Evolutionary conservation across 2,797 vertebrate species (phyloP).

Genomic region (Manis crassicaudata): DNA sequence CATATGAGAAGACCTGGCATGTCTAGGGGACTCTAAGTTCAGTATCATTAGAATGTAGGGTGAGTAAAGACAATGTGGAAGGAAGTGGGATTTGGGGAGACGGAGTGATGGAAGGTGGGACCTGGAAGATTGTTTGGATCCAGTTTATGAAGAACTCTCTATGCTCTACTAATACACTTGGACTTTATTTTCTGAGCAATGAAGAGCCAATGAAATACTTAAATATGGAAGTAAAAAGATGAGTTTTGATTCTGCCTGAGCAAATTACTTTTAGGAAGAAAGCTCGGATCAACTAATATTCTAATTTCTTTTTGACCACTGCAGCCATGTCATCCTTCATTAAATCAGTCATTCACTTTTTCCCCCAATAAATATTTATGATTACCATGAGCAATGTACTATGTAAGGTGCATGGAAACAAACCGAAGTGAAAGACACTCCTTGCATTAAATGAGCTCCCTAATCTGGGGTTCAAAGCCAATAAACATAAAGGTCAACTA

Average conservation of each 20-base stretch:
- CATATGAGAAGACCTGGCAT: neutral
- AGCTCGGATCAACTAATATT: conserved; percentile 36
- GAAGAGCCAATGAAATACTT: conserved; percentile 46
- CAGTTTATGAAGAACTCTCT: neutral
- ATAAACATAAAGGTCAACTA: neutral
- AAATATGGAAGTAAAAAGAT: conserved; percentile 56
- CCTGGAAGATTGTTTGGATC: neutral
- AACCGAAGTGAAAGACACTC: neutral
- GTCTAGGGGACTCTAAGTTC: neutral
- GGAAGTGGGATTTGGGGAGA: neutral
- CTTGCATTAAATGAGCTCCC: neutral
- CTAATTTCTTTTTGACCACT: conserved; percentile 39
- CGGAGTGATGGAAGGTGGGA: neutral
- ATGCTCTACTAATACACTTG: neutral
- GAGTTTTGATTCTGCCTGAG: conserved; percentile 54
- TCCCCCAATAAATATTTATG: neutral
- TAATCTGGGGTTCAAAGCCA: neutral
- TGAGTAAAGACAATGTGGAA: neutral
- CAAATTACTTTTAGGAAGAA: conserved; percentile 54
- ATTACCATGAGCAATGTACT: neutral
- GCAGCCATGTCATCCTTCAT: conserved; percentile 8
- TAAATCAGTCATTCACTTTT: conserved; percentile 44
- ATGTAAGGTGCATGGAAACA: neutral
- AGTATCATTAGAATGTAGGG: neutral
- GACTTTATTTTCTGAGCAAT: conserved; percentile 50